Evolutionary conservation across 2,888 invertebrate genomes (phyloP), one percentile per base, ranked within the genome.

Genomic region (Paralinhomoeus sp.): DNA sequence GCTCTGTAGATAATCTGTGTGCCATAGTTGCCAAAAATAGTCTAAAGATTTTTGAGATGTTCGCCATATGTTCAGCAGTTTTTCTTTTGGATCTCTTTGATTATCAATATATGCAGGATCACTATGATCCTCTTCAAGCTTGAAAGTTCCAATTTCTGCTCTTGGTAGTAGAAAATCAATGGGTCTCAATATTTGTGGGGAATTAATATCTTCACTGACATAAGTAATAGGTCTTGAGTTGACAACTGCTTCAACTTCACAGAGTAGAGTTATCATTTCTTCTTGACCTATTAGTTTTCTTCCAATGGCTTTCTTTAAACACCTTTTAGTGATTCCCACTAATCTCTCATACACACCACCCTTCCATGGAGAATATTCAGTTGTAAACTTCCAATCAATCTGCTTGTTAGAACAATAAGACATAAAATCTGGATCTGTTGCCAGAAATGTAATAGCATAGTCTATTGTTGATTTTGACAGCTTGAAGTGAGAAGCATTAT

Each of bases 191-290:
- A 34, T 31, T 13, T n/a, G 3, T 12, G n/a, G 2, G 3, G 38
- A 37, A 21, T 43, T 18, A 5, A 31, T n/a, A 9, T 47, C 45
- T 33, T 37, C 41, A n/a, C 43, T 37, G 1, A 48, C 27, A 27
- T 45, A 47, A 7, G 47, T 41, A 1, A 49, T n/a, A 20, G 48
- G 45, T 24, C 44, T 39, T 12, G 38, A 44, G 41, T 49, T 49
- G 2, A 49, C 15, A 1, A 42, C 37, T 15, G 40, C 24, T 24
- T 40, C 44, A 12, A 45, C 42, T 36, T 47, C 45, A 22, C 40
- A 37, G 3, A 48, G 31, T 3, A 40, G 35, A 13, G 45, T 45
- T 12, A 23, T 18, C 17, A 48, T 31, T 31, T 48, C 38, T 24
- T 49, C 43, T 20, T 42, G 22, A 13, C 27, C 18, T 3, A 48